These are phyloP conservation scores for Ptyas mucosa DNA, from an alignment of 2,113 vertebrate genomes.

Conservation along the genomic window DNA sequence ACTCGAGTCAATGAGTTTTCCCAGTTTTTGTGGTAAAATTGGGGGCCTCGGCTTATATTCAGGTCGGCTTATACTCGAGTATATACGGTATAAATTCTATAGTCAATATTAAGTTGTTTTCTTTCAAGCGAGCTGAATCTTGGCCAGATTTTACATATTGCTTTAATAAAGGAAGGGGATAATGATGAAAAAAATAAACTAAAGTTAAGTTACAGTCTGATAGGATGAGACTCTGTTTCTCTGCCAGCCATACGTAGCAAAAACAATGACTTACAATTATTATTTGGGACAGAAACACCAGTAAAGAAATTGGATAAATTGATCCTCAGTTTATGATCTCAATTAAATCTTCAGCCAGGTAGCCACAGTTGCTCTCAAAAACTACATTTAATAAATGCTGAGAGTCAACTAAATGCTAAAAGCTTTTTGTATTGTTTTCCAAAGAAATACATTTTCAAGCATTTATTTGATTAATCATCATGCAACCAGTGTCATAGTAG, in stretches of 20 bases:
- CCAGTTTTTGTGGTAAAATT: no score
- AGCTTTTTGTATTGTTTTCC: neutral
- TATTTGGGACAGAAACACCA: constrained; percentile 1
- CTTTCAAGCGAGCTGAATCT: neutral
- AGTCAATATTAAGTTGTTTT: neutral
- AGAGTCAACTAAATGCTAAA: neutral
- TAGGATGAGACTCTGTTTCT: neutral
- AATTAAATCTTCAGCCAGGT: constrained; percentile 12
- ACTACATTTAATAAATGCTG: neutral
- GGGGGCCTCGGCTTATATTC: no score
- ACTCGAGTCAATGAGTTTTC: no score
- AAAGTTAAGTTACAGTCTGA: neutral
- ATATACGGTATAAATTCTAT: no score
- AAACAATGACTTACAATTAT: constrained; percentile 11
- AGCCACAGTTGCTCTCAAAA: neutral
- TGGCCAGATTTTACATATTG: neutral
- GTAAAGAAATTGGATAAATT: constrained; percentile 9
- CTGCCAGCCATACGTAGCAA: neutral
- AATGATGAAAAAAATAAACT: constrained; percentile 7
- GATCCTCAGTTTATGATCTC: neutral
- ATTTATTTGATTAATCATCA: neutral
- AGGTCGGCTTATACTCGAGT: no score
- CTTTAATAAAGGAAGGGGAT: neutral
- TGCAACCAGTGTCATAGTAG: neutral
- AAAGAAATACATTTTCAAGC: neutral